Evolutionary conservation across 2,113 vertebrate genomes (phyloP).

Genomic region (Ptilonorhynchus violaceus): DNA sequence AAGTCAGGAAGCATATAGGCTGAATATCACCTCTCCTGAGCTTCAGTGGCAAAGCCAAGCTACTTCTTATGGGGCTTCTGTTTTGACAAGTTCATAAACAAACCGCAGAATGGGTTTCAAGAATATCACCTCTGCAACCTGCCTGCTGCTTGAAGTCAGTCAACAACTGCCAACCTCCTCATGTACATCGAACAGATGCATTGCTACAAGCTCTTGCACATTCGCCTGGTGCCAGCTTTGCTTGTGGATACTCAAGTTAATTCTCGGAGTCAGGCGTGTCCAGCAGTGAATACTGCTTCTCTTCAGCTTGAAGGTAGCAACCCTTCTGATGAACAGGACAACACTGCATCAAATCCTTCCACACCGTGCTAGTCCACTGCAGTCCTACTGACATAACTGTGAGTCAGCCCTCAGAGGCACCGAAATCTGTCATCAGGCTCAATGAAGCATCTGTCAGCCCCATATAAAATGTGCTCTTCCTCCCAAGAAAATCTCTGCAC

Average conservation of each 20-base stretch:
- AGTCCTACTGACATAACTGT: neutral
- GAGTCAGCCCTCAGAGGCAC: neutral
- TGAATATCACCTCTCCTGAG: neutral
- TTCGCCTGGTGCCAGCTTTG: neutral
- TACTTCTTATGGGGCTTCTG: neutral
- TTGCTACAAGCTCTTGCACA: neutral
- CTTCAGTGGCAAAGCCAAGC: neutral
- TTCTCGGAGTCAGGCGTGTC: neutral
- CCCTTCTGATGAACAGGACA: neutral
- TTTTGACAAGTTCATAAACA: neutral
- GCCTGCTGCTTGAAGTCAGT: neutral
- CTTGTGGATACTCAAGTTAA: neutral
- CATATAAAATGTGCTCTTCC: neutral
- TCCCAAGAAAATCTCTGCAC: neutral
- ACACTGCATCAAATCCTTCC: neutral
- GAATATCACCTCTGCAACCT: neutral
- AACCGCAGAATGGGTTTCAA: neutral
- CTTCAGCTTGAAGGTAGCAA: neutral
- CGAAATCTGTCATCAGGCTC: rapidly evolving
- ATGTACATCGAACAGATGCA: rapidly evolving
- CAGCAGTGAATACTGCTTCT: neutral
- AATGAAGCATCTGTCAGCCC: neutral
- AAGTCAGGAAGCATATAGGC: neutral
- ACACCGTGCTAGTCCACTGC: rapidly evolving
- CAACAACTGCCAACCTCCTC: neutral